A percentile compares a stretch with the other conserved stretches of the same genome.
These are phyloP conservation scores for Drosophila austrosaltans DNA, from an alignment of 2,888 invertebrate genomes.

Conservation along the genomic window DNA sequence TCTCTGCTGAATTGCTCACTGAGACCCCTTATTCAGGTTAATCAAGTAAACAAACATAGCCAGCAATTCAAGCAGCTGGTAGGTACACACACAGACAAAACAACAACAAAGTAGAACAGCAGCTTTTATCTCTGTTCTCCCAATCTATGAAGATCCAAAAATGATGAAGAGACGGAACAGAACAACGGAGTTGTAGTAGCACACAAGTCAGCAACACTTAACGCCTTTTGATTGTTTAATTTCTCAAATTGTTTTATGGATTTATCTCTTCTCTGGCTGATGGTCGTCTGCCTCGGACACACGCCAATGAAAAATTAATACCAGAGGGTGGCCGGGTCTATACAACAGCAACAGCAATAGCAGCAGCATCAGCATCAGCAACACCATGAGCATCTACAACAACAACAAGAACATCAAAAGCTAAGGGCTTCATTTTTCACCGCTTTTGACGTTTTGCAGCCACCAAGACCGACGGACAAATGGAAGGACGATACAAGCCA, in stretches of 20 bases:
- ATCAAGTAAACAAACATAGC: conserved; percentile 71
- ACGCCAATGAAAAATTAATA: conserved; percentile 79
- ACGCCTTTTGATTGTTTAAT: conserved; percentile 80
- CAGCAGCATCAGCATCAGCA: conserved; percentile 29
- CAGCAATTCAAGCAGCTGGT: conserved; percentile 41
- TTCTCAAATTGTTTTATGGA: conserved; percentile 80
- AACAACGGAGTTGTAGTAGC: conserved; percentile 26
- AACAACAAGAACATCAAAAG: conserved; percentile 62
- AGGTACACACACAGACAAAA: conserved; percentile 28
- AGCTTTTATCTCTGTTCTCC: background rate
- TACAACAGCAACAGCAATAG: background rate
- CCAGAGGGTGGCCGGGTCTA: conserved; percentile 52
- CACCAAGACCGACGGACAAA: conserved; percentile 24
- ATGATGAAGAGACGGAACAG: conserved; percentile 10
- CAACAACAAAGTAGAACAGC: conserved; percentile 29
- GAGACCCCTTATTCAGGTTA: conserved; percentile 50
- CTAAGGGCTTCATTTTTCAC: conserved; percentile 76
- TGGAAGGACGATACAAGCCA: conserved; percentile 44
- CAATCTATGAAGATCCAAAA: conserved; percentile 3
- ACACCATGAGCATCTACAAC: conserved; percentile 12
- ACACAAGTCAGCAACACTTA: conserved; percentile 74
- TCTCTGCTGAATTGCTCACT: conserved; percentile 20
- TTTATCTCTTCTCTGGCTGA: conserved; percentile 62
- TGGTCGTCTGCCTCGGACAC: conserved; percentile 48
- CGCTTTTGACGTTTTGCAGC: conserved; percentile 79